phyloP scores from a whole-genome alignment of 1,140 invertebrate species.

The Hyphantria cunea region DNA sequence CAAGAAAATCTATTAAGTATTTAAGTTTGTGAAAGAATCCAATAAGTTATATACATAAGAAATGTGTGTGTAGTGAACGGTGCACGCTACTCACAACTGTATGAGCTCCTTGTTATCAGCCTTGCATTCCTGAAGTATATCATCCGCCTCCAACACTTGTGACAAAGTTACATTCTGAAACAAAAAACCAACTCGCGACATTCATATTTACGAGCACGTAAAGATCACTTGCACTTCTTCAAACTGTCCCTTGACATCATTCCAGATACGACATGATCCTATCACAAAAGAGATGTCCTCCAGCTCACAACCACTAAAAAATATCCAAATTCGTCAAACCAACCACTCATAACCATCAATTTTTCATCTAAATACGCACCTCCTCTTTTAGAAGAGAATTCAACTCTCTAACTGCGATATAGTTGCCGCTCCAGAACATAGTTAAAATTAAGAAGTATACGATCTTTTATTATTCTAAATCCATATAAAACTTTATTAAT shows the following conservation, averaged over 20 bases:
- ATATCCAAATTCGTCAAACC: conserved; percentile 33
- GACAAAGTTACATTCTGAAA: conserved; percentile 94
- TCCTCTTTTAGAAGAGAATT: conserved; percentile 71
- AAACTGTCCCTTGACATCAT: background rate
- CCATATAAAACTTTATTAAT: conserved; percentile 67
- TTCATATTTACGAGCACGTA: conserved; percentile 6
- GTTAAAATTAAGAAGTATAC: conserved; percentile 74
- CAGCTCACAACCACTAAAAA: conserved; percentile 24
- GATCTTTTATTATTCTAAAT: conserved; percentile 61
- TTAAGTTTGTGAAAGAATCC: too few relatives aligned
- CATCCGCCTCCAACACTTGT: conserved; percentile 96
- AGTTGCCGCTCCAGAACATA: conserved; percentile 78
- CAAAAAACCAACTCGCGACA: conserved; percentile 32
- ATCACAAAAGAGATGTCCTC: conserved; percentile 7
- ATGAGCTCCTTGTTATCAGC: conserved; percentile 95
- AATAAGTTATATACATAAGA: too few relatives aligned
- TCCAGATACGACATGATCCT: background rate
- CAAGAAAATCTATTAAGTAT: too few relatives aligned
- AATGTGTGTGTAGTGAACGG: background rate
- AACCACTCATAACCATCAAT: conserved; percentile 70
- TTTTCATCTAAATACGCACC: conserved; percentile 70
- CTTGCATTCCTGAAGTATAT: conserved; percentile 97
- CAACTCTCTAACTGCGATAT: conserved; percentile 65
- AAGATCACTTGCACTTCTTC: background rate
- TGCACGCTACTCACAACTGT: conserved; percentile 91